phyloP scores from a whole-genome alignment of 2,797 vertebrate species.

The Xerus rutilus region DNA sequence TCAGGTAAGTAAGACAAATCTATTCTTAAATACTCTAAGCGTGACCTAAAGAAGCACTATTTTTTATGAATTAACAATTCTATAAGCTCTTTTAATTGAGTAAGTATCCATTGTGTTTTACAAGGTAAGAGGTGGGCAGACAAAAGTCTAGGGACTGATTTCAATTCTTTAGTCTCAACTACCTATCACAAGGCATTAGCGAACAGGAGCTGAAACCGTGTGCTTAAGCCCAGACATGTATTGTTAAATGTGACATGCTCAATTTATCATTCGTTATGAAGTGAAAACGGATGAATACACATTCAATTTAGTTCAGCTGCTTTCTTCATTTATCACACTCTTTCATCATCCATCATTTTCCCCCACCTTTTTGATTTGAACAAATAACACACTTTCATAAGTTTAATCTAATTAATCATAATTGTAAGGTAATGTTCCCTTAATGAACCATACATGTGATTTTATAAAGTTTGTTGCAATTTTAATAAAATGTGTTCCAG shows the following conservation, averaged over 20 bases:
- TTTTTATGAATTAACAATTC: constrained; percentile 30
- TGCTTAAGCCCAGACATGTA: constrained; percentile 93
- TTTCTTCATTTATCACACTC: constrained; percentile 98
- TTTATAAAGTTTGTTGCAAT: constrained; percentile 95
- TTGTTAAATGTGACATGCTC: constrained; percentile 98
- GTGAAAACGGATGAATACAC: constrained; percentile 99
- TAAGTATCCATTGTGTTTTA: constrained; percentile 31
- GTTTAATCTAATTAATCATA: constrained; percentile 99
- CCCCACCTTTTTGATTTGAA: constrained; percentile 92
- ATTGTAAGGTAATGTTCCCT: constrained; percentile 96
- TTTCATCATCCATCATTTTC: constrained; percentile 97
- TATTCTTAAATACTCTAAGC: constrained; percentile 22
- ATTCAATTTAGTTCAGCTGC: constrained; percentile 99
- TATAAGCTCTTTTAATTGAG: not conserved
- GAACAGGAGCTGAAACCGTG: constrained; percentile 87
- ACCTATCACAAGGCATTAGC: constrained; percentile 90
- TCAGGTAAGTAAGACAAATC: not conserved
- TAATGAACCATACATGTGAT: constrained; percentile 94
- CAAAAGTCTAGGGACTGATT: constrained; percentile 85
- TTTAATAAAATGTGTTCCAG: constrained; percentile 91
- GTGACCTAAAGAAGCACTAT: not conserved
- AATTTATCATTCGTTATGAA: constrained; percentile 99
- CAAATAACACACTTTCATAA: constrained; percentile 95
- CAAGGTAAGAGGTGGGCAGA: constrained; percentile 71
- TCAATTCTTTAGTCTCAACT: constrained; percentile 84